These are phyloP conservation scores for Galeopsomyia nigrocyanea DNA, from an alignment of 2,888 invertebrate genomes.

Conservation along the genomic window DNA sequence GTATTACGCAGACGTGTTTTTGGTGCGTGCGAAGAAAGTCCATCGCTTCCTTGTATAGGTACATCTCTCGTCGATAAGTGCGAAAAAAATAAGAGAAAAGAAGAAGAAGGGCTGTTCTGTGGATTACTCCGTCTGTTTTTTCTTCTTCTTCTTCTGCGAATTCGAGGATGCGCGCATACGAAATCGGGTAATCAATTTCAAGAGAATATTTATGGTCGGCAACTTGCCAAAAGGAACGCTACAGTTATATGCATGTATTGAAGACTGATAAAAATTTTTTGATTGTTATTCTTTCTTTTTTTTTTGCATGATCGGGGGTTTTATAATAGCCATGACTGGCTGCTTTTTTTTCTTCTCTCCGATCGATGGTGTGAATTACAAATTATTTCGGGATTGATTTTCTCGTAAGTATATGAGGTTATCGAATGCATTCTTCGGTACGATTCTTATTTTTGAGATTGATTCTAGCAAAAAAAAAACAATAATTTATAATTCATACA, in stretches of 20 bases:
- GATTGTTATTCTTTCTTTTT: not conserved
- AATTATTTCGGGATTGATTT: too few relatives aligned
- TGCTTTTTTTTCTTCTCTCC: too few relatives aligned
- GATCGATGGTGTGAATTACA: too few relatives aligned
- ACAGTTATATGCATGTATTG: not conserved
- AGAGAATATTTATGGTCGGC: not conserved
- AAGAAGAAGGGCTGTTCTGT: not conserved
- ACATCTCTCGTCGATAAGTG: not conserved
- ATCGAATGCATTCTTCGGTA: too few relatives aligned
- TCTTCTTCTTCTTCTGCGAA: slow-evolving; percentile 19
- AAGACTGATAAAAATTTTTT: slow-evolving; percentile 19
- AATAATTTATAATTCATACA: too few relatives aligned
- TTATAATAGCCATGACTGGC: too few relatives aligned
- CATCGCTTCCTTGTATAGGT: not conserved
- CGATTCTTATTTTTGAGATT: too few relatives aligned
- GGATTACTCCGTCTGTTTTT: slow-evolving; percentile 9
- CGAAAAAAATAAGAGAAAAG: too few relatives aligned
- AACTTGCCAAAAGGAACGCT: too few relatives aligned
- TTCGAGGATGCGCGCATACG: slow-evolving; percentile 1
- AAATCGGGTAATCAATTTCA: slow-evolving; percentile 12
- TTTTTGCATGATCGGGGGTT: not conserved
- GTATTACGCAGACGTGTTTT: slow-evolving; percentile 64
- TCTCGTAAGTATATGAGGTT: too few relatives aligned
- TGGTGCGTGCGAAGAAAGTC: slow-evolving; percentile 55
- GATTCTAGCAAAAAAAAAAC: too few relatives aligned